Evolutionary conservation across 2,888 invertebrate genomes (phyloP).

Genomic region (Mythimna ferrago): DNA sequence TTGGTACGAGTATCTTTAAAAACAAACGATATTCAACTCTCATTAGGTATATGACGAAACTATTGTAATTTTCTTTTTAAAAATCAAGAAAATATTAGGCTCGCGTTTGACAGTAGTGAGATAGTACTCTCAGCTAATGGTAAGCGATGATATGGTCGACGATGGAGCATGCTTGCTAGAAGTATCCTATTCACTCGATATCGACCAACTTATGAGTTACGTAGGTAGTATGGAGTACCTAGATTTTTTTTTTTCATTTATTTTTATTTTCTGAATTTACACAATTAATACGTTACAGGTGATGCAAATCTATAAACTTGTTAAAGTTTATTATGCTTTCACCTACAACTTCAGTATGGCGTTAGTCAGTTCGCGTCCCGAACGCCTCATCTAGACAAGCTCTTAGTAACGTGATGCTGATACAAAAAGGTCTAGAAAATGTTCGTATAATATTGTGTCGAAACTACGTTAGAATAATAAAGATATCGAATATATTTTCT

Average conservation of each 20-base stretch:
- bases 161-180: too few species aligned
- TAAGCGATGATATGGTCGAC: too few species aligned
- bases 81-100: too few species aligned
- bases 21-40: neutral
- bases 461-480: conserved; percentile 39
- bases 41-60: neutral
- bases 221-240: neutral
- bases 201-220: too few species aligned
- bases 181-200: too few species aligned
- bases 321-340: neutral
- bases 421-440: conserved; percentile 50
- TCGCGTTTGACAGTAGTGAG: too few species aligned
- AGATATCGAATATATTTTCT: conserved; percentile 35
- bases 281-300: too few species aligned
- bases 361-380: conserved; percentile 7
- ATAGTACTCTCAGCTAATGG: too few species aligned
- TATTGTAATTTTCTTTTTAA: too few species aligned
- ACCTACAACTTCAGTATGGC: neutral
- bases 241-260: too few species aligned
- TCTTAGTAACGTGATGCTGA: conserved; percentile 44
- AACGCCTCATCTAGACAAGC: conserved; percentile 37
- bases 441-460: conserved; percentile 34
- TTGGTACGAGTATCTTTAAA: neutral
- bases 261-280: too few species aligned
- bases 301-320: too few species aligned